These are phyloP conservation scores for Busseola fusca DNA, from an alignment of 2,888 invertebrate genomes.

Conservation along the genomic window DNA sequence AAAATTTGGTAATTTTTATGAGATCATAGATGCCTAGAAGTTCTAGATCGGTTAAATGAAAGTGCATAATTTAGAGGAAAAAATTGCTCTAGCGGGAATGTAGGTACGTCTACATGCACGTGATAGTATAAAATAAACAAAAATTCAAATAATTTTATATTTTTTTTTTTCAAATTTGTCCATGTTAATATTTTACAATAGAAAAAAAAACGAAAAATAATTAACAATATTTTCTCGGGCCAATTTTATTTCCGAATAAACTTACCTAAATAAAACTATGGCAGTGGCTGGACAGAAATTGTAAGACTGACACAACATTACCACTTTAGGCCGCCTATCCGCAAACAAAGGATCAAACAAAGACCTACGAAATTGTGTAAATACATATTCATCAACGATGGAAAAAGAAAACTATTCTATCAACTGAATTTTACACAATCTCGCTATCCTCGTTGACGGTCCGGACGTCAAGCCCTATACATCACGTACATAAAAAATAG, in stretches of 20 bases:
- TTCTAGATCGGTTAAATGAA: slow-evolving; percentile 55
- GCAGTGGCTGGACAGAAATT: slow-evolving; percentile 77
- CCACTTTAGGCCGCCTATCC: slow-evolving; percentile 41
- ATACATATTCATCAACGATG: slow-evolving; percentile 12
- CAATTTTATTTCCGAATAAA: slow-evolving; percentile 58
- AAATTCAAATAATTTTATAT: slow-evolving; percentile 27
- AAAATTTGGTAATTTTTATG: slow-evolving; percentile 82
- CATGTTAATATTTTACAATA: slow-evolving; percentile 35
- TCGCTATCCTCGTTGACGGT: slow-evolving; percentile 3
- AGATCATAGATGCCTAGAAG: slow-evolving; percentile 76
- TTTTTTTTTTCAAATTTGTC: slow-evolving; percentile 20
- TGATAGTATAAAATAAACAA: slow-evolving; percentile 47
- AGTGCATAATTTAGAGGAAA: slow-evolving; percentile 42
- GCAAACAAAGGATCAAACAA: slow-evolving; percentile 30
- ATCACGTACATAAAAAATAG: slow-evolving; percentile 31
- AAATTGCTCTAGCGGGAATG: slow-evolving; percentile 49
- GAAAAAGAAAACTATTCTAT: slow-evolving; percentile 23
- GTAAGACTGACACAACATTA: slow-evolving; percentile 47
- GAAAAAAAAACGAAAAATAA: slow-evolving; percentile 16
- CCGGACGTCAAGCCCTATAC: slow-evolving; percentile 25
- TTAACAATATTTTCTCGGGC: slow-evolving; percentile 28
- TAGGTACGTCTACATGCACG: slow-evolving; percentile 63
- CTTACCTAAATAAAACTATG: slow-evolving; percentile 78
- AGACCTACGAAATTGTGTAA: slow-evolving; percentile 14
- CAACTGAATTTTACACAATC: slow-evolving; percentile 25